Evolutionary conservation across 2,113 vertebrate genomes (phyloP).

Genomic region (Forbesichthys papilliferus): DNA sequence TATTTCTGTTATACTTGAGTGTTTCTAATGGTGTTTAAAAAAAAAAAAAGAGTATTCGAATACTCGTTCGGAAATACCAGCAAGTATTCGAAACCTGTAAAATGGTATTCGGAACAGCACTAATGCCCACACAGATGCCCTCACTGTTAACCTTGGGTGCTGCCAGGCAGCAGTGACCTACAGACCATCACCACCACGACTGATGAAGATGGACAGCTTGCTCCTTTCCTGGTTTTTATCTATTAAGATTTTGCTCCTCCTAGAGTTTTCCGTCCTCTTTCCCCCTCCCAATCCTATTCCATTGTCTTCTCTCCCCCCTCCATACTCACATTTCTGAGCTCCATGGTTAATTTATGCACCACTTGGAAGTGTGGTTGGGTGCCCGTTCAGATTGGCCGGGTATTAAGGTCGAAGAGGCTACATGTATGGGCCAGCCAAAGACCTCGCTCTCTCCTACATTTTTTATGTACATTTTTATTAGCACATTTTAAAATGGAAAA

Average conservation of each 20-base stretch:
- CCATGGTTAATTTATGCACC: neutral
- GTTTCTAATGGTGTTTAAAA: too few species aligned
- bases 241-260: too few species aligned
- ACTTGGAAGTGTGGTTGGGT: slow-evolving; percentile 6
- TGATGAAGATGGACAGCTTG: slow-evolving; percentile 30
- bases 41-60: too few species aligned
- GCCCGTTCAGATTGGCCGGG: slow-evolving; percentile 35
- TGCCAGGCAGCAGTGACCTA: slow-evolving; percentile 21
- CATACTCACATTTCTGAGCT: neutral
- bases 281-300: slow-evolving; percentile 1
- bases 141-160: slow-evolving; percentile 38
- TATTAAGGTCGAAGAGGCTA: slow-evolving; percentile 51
- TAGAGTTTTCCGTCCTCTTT: too few species aligned
- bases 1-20: too few species aligned
- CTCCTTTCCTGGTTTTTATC: too few species aligned
- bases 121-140: too few species aligned
- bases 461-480: neutral
- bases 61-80: too few species aligned
- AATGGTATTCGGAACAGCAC: too few species aligned
- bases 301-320: neutral
- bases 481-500: neutral
- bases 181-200: slow-evolving; percentile 29
- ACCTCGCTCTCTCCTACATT: neutral
- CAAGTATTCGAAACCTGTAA: too few species aligned
- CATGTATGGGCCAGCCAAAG: slow-evolving; percentile 34